Percentiles rank a stretch among this genome's conserved stretches.
These are phyloP conservation scores for Coptodon rendalli DNA, from an alignment of 2,113 vertebrate species.

Conservation along the genomic window DNA sequence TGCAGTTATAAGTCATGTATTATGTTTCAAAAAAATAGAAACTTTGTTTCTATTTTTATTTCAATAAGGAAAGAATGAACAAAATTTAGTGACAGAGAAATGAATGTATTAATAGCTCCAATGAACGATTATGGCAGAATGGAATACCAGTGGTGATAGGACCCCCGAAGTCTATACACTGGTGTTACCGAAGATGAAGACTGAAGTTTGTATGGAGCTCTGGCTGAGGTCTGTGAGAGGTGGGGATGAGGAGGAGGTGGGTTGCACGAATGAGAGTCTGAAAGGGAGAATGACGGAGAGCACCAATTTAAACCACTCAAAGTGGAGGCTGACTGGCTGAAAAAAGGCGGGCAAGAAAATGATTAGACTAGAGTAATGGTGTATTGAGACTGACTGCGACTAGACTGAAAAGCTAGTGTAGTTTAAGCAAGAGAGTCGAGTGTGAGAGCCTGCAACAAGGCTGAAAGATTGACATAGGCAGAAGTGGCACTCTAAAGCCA, in stretches of 20 bases:
- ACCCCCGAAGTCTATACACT: neutral
- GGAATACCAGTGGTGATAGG: neutral
- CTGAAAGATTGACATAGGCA: neutral
- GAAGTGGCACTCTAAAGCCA: neutral
- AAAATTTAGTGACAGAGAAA: neutral
- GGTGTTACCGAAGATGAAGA: neutral
- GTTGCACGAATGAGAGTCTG: neutral
- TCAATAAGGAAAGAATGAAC: neutral
- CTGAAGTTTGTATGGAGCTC: neutral
- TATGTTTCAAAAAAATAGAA: neutral
- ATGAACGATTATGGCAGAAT: neutral
- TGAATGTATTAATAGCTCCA: neutral
- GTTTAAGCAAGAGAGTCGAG: neutral
- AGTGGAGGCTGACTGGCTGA: neutral
- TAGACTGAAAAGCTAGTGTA: neutral
- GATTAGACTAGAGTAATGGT: neutral
- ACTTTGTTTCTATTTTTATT: neutral
- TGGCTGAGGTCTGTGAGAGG: neutral
- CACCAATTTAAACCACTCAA: neutral
- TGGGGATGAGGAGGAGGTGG: neutral
- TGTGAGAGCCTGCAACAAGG: neutral
- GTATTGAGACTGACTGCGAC: neutral
- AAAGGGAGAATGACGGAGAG: neutral
- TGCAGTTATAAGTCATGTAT: neutral
- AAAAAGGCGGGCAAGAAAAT: neutral